Conservation (phyloP, 2,888 invertebrate genomes). For the Copidosoma aretas region DNA sequence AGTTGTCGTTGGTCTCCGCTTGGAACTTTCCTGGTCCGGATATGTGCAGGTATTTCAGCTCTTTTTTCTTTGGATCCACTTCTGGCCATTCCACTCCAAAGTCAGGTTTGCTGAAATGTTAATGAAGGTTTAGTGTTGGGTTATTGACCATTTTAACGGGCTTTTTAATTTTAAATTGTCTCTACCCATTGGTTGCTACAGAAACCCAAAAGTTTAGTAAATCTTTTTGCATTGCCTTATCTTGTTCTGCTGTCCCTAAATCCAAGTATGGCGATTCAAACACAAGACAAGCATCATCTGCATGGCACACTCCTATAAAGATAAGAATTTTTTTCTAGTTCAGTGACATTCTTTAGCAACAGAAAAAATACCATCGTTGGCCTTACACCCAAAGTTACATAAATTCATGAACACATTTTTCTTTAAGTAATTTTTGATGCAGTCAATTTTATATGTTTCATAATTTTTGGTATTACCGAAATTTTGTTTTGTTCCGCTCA, state of each 20-base stretch:
- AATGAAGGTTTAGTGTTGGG: background rate
- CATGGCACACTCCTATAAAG: conserved; percentile 69
- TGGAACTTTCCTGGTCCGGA: conserved; percentile 62
- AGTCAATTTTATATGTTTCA: background rate
- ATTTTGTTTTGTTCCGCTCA: conserved; percentile 65
- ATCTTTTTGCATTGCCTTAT: conserved; percentile 65
- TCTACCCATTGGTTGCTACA: conserved; percentile 70
- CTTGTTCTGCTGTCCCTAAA: conserved; percentile 61
- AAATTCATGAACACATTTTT: too few relatives aligned
- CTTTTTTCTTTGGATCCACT: conserved; percentile 62
- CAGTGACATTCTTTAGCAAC: background rate
- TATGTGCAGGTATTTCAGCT: conserved; percentile 67
- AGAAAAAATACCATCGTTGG: too few relatives aligned
- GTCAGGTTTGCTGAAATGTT: conserved; percentile 61
- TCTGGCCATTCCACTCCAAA: conserved; percentile 64
- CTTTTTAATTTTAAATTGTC: background rate
- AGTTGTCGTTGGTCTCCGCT: conserved; percentile 64
- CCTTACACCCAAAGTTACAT: too few relatives aligned
- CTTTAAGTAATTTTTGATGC: too few relatives aligned
- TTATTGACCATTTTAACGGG: background rate
- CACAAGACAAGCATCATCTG: conserved; percentile 69
- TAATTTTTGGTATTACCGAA: conserved; percentile 63
- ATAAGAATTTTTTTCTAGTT: background rate
- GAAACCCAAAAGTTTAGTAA: conserved; percentile 67
- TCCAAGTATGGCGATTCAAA: conserved; percentile 61